Conservation (phyloP, 2,888 invertebrate genomes). For the Rapana venosa region DNA sequence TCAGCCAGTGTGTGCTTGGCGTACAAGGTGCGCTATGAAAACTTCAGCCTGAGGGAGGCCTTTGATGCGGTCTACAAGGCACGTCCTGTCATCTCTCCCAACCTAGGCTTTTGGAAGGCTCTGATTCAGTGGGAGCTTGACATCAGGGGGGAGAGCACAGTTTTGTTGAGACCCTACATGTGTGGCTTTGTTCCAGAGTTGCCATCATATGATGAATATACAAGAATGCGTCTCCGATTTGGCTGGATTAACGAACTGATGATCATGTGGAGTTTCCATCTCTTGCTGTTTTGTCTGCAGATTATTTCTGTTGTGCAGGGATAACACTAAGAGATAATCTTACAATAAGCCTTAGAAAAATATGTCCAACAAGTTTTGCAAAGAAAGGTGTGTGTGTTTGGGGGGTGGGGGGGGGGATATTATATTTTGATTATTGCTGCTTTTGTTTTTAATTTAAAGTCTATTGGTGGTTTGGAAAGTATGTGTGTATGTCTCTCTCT, state of each 20-base stretch:
- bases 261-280: slow-evolving; percentile 52
- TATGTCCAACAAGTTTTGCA: too few relatives aligned
- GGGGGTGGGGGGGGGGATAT: not conserved
- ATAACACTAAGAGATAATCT: not conserved
- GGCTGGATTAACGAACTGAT: slow-evolving; percentile 61
- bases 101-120: slow-evolving; percentile 63
- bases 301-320: slow-evolving; percentile 35
- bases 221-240: slow-evolving; percentile 52
- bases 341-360: too few relatives aligned
- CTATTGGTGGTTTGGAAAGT: not conserved
- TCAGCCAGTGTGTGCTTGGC: slow-evolving; percentile 67
- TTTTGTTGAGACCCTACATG: slow-evolving; percentile 61
- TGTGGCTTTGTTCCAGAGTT: slow-evolving; percentile 55
- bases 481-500: not conserved
- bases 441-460: not conserved
- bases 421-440: not conserved
- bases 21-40: slow-evolving; percentile 60
- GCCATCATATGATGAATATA: slow-evolving; percentile 52
- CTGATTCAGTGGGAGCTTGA: slow-evolving; percentile 58
- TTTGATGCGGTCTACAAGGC: slow-evolving; percentile 58
- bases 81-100: slow-evolving; percentile 61
- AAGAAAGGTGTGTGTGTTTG: too few relatives aligned
- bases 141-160: slow-evolving; percentile 54
- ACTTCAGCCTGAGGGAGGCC: slow-evolving; percentile 57
- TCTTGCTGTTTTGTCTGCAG: slow-evolving; percentile 54